Percentiles rank a stretch among this genome's conserved stretches.
Conservation (phyloP, 2,888 invertebrate species). For the Cactoblastis cactorum region DNA sequence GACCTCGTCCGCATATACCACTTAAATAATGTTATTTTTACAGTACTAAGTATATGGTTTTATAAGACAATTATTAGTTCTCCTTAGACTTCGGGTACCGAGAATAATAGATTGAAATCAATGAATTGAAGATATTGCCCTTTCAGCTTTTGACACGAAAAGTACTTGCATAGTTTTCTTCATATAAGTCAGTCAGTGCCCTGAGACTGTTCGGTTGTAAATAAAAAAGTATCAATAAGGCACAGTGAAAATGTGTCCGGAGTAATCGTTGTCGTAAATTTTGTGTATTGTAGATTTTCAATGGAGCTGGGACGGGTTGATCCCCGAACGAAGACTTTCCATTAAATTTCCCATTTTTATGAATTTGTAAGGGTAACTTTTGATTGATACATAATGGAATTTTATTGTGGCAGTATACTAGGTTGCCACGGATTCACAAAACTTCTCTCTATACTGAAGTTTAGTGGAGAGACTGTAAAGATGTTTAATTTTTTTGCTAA, state of each 20-base stretch:
- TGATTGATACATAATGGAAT: not conserved
- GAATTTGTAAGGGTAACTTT: conserved; percentile 2
- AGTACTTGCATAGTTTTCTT: too few species aligned
- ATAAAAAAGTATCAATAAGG: conserved; percentile 15
- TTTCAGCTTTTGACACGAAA: too few species aligned
- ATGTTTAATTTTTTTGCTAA: too few species aligned
- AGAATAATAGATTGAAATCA: too few species aligned
- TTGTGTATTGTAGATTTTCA: conserved; percentile 12
- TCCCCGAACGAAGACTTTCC: conserved; percentile 12
- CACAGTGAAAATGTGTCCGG: conserved; percentile 11
- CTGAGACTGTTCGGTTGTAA: not conserved
- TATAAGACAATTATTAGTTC: too few species aligned
- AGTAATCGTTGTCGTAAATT: conserved; percentile 12
- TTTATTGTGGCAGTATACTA: not conserved
- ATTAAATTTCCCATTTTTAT: conserved; percentile 8
- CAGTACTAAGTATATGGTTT: too few species aligned
- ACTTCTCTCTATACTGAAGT: not conserved
- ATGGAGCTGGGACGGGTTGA: conserved; percentile 9
- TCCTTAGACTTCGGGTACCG: too few species aligned
- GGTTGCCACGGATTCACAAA: not conserved
- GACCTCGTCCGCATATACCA: too few species aligned
- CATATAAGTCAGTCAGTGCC: too few species aligned
- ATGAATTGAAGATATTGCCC: too few species aligned
- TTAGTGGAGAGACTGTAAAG: not conserved
- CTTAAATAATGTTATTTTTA: too few species aligned